Evolutionary conservation across 2,888 invertebrate species (phyloP), one percentile per base, ranked within the genome.

Genomic region (Lepidonotus clava): DNA sequence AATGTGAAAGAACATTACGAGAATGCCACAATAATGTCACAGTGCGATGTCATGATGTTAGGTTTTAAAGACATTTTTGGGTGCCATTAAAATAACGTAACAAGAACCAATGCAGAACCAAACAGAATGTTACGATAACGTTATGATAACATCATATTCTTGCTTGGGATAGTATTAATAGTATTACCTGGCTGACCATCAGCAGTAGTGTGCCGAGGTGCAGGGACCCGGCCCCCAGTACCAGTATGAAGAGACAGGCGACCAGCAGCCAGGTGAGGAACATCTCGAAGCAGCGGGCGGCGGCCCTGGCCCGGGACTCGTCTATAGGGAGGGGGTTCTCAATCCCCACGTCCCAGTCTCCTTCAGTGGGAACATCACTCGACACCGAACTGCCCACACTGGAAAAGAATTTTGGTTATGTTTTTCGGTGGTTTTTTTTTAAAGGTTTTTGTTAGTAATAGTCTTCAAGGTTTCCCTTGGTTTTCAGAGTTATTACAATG

Each of bases 241-340:
- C 38, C 8, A 71, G 6, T 14, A 71, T 1, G 38, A 71, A 71
- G 11, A 71, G 36, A 11, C 21, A 4, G 5, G 38, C 4, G 0
- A 71, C 24, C 36, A 71, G 71, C 14, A 38, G 36, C 71, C 71
- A 71, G 34, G 71, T 71, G 1, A 71, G 71, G 38, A 71, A 71
- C 71, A 71, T 36, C 38, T 71, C 71, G 38, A 71, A 71, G 71
- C 71, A 71, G 6, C 71, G 71, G 4, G 71, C 21, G 6, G 38
- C 21, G 8, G 71, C 71, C 5, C 71, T 34, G 11, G 18, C 4
- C 0, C 38, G 36, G 4, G 36, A 34, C 2, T 71, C 38, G 71
- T 71, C 38, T 21, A 71, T 18, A 14, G 38, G 36, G 4, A 71
- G 18, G 0, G 71, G 71, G 1, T 36, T 38, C 71, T 71, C 71